Base-by-base conservation (phyloP, 2,113 vertebrate genomes). In the Oxyura jamaicensis region DNA sequence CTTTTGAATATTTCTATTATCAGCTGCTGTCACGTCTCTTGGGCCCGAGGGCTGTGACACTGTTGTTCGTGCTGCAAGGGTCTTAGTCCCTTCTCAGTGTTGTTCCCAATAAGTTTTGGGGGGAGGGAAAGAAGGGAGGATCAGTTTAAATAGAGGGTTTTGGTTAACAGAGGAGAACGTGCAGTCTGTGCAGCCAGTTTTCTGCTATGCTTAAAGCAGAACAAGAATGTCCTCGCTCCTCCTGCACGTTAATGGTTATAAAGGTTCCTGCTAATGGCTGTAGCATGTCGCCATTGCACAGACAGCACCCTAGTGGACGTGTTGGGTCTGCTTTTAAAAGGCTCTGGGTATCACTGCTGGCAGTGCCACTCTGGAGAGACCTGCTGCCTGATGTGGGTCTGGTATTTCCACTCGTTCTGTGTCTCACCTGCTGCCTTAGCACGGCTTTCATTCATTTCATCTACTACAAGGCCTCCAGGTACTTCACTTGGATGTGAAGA, bases 1-100 rank as follows among this genome's bases (percentile, higher is more conserved):
- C 89, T 74, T 71, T 17, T 55, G 65, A 69, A 14, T 76, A 11
- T 44, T 95, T 83, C 76, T 73, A 0, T 81, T 56, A 10, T 1
- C 6, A 3, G 16, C 23, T 44, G 13, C 44, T 80, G 31, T 88
- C 31, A 13, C 1, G 2, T 69, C 42, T 83, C 53, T 73, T 29
- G 28, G 33, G 20, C 60, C 52, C 67, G 29, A 78, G 72, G 79
- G n/a, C 48, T 73, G 76, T 83, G 55, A 62, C 39, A 63, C 46
- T 2, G 0, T 14, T 22, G 39, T 28, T 72, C 16, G 23, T 0
- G 1, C 55, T 62, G 29, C 7, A 25, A 7, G 6, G 2, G 1
- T 33, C 73, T 35, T 29, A 8, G 26, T 62, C 13, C 41, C 36
- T 83, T 78, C 36, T 53, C 41, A 25, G 11, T 28, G 42, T 25